Conservation (phyloP, 1,140 invertebrate species). For the Trichomalopsis sarcophagae region DNA sequence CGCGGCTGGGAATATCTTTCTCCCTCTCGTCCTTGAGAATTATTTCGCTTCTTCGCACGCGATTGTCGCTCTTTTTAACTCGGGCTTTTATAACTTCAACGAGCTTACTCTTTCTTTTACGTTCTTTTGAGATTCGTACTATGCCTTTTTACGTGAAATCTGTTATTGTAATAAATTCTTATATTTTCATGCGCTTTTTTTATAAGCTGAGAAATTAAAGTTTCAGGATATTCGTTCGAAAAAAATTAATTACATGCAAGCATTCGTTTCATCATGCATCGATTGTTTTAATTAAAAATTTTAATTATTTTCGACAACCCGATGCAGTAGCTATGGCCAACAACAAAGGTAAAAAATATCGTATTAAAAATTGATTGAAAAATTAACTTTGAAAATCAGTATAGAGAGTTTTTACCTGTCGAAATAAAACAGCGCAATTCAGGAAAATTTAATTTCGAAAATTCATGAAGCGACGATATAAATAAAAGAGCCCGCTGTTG, state of each 20-base stretch:
- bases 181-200: not conserved
- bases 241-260: too few species aligned
- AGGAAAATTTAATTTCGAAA: not conserved
- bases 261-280: too few species aligned
- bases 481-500: not conserved
- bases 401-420: not conserved
- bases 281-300: too few species aligned
- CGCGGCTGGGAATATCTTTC: not conserved
- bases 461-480: not conserved
- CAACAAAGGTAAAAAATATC: too few species aligned
- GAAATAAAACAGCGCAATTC: not conserved
- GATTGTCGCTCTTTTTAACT: conserved; percentile 18
- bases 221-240: too few species aligned
- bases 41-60: not conserved
- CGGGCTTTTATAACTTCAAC: not conserved
- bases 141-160: not conserved
- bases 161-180: not conserved
- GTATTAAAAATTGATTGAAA: not conserved
- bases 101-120: not conserved
- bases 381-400: not conserved
- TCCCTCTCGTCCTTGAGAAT: not conserved
- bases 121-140: too few species aligned
- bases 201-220: not conserved
- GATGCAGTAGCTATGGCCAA: too few species aligned
- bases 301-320: too few species aligned